phyloP scores from a whole-genome alignment of 53 echinoderm and acorn worm genomes.

The Mesocentrotus franciscanus region DNA sequence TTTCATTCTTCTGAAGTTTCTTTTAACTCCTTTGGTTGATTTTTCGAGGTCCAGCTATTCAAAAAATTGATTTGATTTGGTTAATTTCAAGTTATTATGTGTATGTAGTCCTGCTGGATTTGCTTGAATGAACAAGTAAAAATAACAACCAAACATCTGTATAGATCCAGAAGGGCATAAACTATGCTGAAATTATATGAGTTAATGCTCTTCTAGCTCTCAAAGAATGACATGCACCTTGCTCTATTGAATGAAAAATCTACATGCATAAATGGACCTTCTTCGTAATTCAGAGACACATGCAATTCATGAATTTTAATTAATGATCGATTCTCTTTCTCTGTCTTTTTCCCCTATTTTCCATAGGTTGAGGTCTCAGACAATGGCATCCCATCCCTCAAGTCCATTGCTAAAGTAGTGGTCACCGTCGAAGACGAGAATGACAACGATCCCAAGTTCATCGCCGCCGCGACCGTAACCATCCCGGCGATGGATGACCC shows the following conservation, averaged over 20 bases:
- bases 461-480: constrained; percentile 46
- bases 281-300: background rate
- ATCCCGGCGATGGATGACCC: constrained; percentile 75
- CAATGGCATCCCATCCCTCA: constrained; percentile 84
- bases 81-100: background rate
- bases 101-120: background rate
- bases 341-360: background rate
- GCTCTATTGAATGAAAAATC: too few species aligned
- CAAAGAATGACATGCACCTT: too few species aligned
- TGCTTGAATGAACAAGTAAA: too few species aligned
- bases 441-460: constrained; percentile 91
- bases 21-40: background rate
- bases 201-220: too few species aligned
- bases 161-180: too few species aligned
- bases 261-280: too few species aligned
- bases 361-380: constrained; percentile 84
- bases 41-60: too few species aligned
- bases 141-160: too few species aligned
- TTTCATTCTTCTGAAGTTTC: background rate
- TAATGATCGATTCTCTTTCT: background rate
- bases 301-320: background rate
- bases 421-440: constrained; percentile 84
- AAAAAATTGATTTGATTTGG: background rate
- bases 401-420: constrained; percentile 81
- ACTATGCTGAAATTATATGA: too few species aligned